phyloP scores from a whole-genome alignment of 2,113 vertebrate genomes.

The Pterocles orientalis region DNA sequence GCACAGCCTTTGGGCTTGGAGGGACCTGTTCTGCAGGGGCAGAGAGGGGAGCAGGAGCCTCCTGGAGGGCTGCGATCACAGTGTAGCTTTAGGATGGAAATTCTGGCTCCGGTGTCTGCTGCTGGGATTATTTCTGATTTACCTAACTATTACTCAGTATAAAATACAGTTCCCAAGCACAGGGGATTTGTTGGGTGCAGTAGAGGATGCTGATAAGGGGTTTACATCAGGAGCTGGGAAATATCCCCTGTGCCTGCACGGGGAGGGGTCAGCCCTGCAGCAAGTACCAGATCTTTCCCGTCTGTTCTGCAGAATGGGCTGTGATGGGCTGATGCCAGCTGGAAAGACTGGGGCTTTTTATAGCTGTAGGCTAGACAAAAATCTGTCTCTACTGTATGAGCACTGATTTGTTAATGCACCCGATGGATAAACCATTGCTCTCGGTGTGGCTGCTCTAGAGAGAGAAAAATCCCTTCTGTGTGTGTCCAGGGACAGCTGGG shows the following conservation, averaged over 20 bases:
- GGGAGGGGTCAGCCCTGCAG: neutral
- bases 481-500: neutral
- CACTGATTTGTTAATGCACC: neutral
- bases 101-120: neutral
- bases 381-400: neutral
- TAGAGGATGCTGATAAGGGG: fast-evolving
- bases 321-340: neutral
- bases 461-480: no score
- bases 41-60: no score
- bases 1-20: neutral
- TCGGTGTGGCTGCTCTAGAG: neutral
- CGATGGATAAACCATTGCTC: neutral
- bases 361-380: neutral
- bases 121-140: neutral
- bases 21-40: no score
- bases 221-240: neutral
- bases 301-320: neutral
- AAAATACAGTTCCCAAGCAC: neutral
- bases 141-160: neutral
- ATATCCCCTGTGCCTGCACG: neutral
- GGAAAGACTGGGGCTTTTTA: neutral
- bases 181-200: fast-evolving
- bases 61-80: neutral
- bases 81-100: neutral
- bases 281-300: neutral